Evolutionary conservation across 2,888 invertebrate genomes (phyloP).

Genomic region (Parapristionchus giblindavisi): DNA sequence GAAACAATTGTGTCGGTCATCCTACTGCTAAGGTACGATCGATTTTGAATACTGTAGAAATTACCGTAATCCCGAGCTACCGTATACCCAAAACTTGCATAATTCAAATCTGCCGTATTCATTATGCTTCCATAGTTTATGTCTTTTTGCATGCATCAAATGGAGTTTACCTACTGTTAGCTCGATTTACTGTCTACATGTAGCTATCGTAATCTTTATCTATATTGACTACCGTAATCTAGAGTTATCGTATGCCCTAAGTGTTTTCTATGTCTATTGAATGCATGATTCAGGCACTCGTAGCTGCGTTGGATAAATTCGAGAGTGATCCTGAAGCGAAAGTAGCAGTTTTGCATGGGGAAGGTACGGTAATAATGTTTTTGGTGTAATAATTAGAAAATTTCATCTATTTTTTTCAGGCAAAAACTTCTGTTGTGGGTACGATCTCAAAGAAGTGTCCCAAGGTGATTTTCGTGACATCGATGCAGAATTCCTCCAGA

Average conservation of each 20-base stretch:
- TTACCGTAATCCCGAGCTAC: no score
- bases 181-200: no score
- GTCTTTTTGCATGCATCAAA: no score
- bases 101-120: no score
- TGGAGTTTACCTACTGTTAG: no score
- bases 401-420: slow-evolving; percentile 73
- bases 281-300: slow-evolving; percentile 73
- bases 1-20: slow-evolving; percentile 84
- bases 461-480: slow-evolving; percentile 43
- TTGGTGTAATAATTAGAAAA: background rate
- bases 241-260: no score
- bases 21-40: slow-evolving; percentile 59
- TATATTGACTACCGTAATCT: no score
- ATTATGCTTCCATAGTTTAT: no score
- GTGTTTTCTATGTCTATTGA: background rate
- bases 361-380: slow-evolving; percentile 43
- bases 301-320: slow-evolving; percentile 80
- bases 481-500: slow-evolving; percentile 45
- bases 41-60: background rate
- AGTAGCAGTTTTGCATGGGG: slow-evolving; percentile 84
- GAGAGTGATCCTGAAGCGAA: slow-evolving; percentile 80
- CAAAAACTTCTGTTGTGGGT: slow-evolving; percentile 93
- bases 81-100: no score
- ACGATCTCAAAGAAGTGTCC: slow-evolving; percentile 82
- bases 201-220: no score